Conservation (phyloP, 2,113 vertebrate species). For the Dissostichus mawsoni region DNA sequence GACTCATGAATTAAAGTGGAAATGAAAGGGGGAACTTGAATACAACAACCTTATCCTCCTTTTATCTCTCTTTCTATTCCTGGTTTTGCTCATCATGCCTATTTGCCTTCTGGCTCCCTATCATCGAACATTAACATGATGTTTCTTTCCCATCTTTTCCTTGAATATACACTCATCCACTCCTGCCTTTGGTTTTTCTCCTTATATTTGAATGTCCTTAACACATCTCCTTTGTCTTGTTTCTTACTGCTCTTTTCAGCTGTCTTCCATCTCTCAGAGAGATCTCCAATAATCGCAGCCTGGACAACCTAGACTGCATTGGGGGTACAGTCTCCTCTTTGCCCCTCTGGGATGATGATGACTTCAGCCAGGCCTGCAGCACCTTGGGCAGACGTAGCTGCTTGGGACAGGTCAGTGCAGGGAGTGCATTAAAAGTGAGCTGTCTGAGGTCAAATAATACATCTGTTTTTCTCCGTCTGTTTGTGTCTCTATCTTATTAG, state of each 20-base stretch:
- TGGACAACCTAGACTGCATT: conserved; percentile 94
- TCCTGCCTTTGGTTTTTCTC: not conserved
- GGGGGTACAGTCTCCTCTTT: conserved; percentile 90
- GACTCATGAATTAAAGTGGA: conserved; percentile 22
- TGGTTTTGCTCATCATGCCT: conserved; percentile 41
- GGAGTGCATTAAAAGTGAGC: not conserved
- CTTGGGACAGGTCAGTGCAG: conserved; percentile 91
- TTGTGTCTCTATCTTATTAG: conserved; percentile 19
- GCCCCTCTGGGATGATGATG: conserved; percentile 95
- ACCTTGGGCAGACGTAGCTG: conserved; percentile 85
- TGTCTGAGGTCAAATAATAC: not conserved
- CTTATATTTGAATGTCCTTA: conserved; percentile 1
- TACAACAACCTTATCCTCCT: conserved; percentile 20
- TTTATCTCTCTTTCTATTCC: conserved; percentile 59
- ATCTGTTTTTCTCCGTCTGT: conserved; percentile 2
- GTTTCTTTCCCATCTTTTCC: conserved; percentile 5
- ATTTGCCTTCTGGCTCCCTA: conserved; percentile 15
- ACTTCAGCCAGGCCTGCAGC: conserved; percentile 93
- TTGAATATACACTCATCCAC: not conserved
- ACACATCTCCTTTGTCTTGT: conserved; percentile 11
- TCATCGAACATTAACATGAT: conserved; percentile 12
- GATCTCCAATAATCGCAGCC: conserved; percentile 88
- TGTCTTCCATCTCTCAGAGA: conserved; percentile 87
- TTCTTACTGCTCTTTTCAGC: conserved; percentile 61
- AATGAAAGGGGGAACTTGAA: conserved; percentile 47